Percentiles rank a stretch among this genome's conserved stretches.
phyloP scores from a whole-genome alignment of 1,140 invertebrate genomes.

The Whitmania pigra region DNA sequence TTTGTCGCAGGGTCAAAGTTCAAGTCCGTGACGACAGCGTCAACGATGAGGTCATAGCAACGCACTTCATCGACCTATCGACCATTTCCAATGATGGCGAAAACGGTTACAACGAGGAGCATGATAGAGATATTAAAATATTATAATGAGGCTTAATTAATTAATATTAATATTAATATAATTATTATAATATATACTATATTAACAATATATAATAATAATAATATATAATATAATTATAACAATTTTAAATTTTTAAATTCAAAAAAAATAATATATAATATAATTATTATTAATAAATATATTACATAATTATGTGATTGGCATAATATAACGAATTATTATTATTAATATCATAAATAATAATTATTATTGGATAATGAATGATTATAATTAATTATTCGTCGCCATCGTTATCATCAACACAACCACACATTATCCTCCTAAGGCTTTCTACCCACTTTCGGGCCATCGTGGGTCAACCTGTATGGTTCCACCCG shows the following conservation, averaged over 20 bases:
- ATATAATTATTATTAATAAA: no score
- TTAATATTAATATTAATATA: neutral
- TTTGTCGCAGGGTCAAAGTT: conserved; percentile 38
- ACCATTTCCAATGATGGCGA: conserved; percentile 40
- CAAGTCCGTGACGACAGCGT: conserved; percentile 40
- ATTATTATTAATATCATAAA: no score
- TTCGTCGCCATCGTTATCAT: neutral
- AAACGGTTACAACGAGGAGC: conserved; percentile 45
- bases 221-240: no score
- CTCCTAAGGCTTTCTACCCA: conserved; percentile 57
- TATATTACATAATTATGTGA: no score
- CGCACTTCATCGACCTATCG: conserved; percentile 40
- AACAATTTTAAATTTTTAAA: no score
- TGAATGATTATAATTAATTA: no score
- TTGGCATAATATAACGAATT: no score
- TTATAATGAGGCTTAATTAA: neutral
- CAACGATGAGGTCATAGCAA: conserved; percentile 42
- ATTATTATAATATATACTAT: neutral
- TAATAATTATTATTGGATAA: no score
- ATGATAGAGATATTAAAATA: neutral
- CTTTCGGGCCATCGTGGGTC: conserved; percentile 67
- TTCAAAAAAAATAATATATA: no score
- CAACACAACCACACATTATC: neutral
- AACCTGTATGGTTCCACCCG: conserved; percentile 69
- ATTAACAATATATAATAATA: no score